phyloP scores from a whole-genome alignment of 1,140 invertebrate genomes.

The Helicoverpa armigera region DNA sequence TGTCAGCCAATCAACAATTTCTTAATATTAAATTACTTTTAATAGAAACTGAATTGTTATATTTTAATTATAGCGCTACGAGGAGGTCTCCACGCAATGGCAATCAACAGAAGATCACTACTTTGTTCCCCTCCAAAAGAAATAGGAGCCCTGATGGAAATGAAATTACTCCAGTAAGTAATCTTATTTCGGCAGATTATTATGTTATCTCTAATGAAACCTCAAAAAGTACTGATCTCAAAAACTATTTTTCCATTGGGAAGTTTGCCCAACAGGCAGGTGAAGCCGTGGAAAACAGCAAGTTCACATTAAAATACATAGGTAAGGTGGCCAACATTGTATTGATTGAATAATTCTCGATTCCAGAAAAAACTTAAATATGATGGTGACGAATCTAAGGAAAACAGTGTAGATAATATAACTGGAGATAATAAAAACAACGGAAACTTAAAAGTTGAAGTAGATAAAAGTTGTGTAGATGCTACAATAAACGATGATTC shows the following conservation, averaged over 20 bases:
- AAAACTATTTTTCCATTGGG: no score
- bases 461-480: not conserved
- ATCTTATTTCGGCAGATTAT: no score
- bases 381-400: conserved; percentile 38
- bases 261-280: no score
- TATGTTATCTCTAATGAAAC: no score
- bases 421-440: not conserved
- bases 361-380: conserved; percentile 44
- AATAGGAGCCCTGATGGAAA: conserved; percentile 60
- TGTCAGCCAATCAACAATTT: no score
- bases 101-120: conserved; percentile 70
- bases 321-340: not conserved
- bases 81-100: conserved; percentile 47
- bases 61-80: conserved; percentile 16
- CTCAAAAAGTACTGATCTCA: no score
- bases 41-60: not conserved
- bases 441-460: not conserved
- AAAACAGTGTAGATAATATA: not conserved
- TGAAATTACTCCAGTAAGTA: conserved; percentile 25
- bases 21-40: not conserved
- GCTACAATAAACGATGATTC: not conserved
- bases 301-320: no score
- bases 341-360: no score
- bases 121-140: conserved; percentile 71
- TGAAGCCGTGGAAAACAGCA: no score